Evolutionary conservation across 2,888 invertebrate genomes (phyloP).

Genomic region (Balanococcus diminutus): DNA sequence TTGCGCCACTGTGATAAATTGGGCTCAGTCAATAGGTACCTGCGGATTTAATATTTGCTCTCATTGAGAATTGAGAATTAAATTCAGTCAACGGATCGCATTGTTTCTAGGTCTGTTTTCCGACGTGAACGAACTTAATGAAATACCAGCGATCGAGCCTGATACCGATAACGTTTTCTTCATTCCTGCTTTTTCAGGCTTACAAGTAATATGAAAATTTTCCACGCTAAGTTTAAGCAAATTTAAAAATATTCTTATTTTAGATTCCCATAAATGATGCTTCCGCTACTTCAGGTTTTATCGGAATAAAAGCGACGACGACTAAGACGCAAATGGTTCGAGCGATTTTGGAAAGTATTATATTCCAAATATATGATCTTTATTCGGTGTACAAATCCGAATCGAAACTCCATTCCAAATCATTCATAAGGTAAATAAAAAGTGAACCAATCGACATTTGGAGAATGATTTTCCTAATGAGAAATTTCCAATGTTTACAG

Average conservation of each 20-base stretch:
- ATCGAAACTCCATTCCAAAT: conserved; percentile 61
- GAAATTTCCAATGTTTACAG: conserved; percentile 65
- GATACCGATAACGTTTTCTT: conserved; percentile 82
- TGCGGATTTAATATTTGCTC: background rate
- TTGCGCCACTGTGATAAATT: conserved; percentile 84
- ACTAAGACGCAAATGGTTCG: conserved; percentile 79
- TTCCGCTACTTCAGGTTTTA: conserved; percentile 81
- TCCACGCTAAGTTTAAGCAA: no score
- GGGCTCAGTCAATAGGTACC: conserved; percentile 75
- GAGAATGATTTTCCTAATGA: background rate
- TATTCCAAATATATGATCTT: conserved; percentile 73
- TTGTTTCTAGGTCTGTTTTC: conserved; percentile 22
- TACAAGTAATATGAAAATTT: conserved; percentile 69
- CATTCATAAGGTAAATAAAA: conserved; percentile 54
- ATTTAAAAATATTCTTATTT: background rate
- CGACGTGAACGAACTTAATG: conserved; percentile 72
- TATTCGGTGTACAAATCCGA: background rate
- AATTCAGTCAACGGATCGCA: background rate
- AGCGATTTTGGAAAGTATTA: conserved; percentile 84
- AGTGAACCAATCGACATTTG: background rate
- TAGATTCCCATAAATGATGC: conserved; percentile 90
- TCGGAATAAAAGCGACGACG: conserved; percentile 76
- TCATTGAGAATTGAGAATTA: background rate
- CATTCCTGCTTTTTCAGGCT: conserved; percentile 86
- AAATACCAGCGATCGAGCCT: conserved; percentile 71